These are phyloP conservation scores for Alauda arvensis DNA, from an alignment of 2,797 vertebrate species.

Conservation along the genomic window DNA sequence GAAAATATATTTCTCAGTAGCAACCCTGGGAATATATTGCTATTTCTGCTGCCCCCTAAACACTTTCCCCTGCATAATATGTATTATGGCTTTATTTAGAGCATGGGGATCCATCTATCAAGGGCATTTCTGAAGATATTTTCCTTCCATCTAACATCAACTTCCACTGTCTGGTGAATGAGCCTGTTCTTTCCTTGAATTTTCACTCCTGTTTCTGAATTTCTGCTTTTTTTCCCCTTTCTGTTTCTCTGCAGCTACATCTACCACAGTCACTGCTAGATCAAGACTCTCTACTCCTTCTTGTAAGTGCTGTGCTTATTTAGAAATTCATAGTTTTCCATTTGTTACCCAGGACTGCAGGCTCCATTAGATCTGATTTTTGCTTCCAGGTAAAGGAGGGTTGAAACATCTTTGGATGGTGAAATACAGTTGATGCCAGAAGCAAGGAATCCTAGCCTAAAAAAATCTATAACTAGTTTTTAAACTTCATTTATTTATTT, in stretches of 20 bases:
- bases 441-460: not conserved
- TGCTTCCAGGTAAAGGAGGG: not conserved
- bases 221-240: not conserved
- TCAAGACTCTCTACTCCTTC: not conserved
- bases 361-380: not conserved
- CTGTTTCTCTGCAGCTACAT: not conserved
- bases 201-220: not conserved
- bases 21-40: not conserved
- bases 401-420: not conserved
- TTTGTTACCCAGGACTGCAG: not conserved
- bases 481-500: not conserved
- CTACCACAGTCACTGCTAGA: not conserved
- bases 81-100: conserved; percentile 18
- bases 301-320: not conserved
- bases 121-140: conserved; percentile 23
- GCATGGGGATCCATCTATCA: not conserved
- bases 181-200: not conserved
- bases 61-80: not conserved
- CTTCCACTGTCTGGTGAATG: not conserved
- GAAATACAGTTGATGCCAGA: conserved; percentile 5
- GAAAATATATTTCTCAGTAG: conserved; percentile 8
- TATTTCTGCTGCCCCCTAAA: not conserved
- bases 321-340: not conserved
- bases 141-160: not conserved
- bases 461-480: not conserved